Percentiles rank a stretch among this genome's conserved stretches.
phyloP scores from a whole-genome alignment of 1,140 invertebrate species.

The Melipona quadrifasciata region DNA sequence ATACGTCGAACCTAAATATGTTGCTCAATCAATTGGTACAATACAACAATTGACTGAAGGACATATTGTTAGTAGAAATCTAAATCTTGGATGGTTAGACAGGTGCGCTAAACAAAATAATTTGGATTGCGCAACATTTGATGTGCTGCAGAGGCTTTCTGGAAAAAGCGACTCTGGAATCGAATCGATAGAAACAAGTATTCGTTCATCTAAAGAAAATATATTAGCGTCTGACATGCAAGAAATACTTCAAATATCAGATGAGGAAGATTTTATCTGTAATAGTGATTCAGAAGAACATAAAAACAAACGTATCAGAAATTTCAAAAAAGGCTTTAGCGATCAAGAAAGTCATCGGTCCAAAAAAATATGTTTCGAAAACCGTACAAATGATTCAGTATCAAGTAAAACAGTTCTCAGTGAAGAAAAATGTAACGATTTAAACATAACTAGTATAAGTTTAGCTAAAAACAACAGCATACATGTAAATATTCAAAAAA shows the following conservation, averaged over 20 bases:
- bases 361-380: slow-evolving; percentile 60
- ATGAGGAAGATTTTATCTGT: slow-evolving; percentile 84
- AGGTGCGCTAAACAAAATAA: slow-evolving; percentile 74
- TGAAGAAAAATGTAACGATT: background rate
- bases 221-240: background rate
- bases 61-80: slow-evolving; percentile 71
- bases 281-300: slow-evolving; percentile 85
- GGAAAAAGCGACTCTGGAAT: slow-evolving; percentile 71
- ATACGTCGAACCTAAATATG: slow-evolving; percentile 54
- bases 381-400: background rate
- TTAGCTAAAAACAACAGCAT: background rate
- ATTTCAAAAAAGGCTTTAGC: slow-evolving; percentile 64
- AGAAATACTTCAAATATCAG: slow-evolving; percentile 52
- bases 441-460: background rate
- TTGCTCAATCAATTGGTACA: slow-evolving; percentile 74
- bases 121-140: slow-evolving; percentile 33
- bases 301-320: slow-evolving; percentile 75
- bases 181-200: slow-evolving; percentile 69
- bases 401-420: background rate
- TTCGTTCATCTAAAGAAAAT: slow-evolving; percentile 53
- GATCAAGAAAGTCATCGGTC: slow-evolving; percentile 41
- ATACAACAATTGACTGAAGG: slow-evolving; percentile 74
- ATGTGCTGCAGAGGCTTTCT: slow-evolving; percentile 61
- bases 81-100: slow-evolving; percentile 83
- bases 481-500: background rate